Evolutionary conservation across 1,140 invertebrate genomes (phyloP).

Genomic region (Ostrea edulis): DNA sequence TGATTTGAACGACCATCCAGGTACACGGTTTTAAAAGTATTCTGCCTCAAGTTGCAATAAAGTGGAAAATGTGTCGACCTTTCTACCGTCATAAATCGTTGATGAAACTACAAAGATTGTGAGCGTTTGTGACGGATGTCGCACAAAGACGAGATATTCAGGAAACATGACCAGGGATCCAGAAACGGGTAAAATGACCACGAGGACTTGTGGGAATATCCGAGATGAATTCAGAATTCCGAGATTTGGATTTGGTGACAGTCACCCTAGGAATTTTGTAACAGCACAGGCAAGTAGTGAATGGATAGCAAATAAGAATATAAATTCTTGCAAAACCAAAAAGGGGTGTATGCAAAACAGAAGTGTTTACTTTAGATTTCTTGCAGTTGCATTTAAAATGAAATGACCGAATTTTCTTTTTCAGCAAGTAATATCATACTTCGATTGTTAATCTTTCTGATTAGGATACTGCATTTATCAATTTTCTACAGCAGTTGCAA

Average conservation of each 20-base stretch:
- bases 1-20: too few species aligned
- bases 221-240: neutral
- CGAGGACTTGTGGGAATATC: neutral
- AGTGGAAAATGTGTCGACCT: neutral
- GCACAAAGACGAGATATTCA: neutral
- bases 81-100: neutral
- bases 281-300: conserved; percentile 15
- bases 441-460: too few species aligned
- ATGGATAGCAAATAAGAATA: too few species aligned
- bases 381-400: too few species aligned
- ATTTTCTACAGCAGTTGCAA: too few species aligned
- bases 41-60: conserved; percentile 16
- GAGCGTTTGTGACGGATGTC: neutral
- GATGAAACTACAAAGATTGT: neutral
- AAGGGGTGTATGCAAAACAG: too few species aligned
- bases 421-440: too few species aligned
- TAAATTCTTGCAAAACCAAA: too few species aligned
- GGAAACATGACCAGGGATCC: neutral
- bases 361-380: too few species aligned
- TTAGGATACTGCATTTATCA: too few species aligned
- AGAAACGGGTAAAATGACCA: neutral
- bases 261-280: neutral
- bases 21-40: neutral
- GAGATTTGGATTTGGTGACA: neutral
- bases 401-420: too few species aligned